These are phyloP conservation scores for Sarcophilus harrisii DNA, from an alignment of 2,797 vertebrate species.

Conservation along the genomic window DNA sequence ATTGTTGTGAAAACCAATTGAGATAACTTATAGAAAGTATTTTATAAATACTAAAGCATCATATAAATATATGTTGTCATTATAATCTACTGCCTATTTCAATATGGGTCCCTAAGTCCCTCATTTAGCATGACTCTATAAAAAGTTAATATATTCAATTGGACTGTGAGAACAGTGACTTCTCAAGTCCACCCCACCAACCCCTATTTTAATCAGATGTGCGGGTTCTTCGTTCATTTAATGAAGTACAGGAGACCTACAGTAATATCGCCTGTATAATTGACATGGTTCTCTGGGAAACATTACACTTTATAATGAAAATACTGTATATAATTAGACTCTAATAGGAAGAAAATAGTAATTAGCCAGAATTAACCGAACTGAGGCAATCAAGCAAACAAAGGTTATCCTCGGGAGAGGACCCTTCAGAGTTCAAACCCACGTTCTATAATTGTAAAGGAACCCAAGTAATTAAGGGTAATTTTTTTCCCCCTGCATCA, in stretches of 20 bases:
- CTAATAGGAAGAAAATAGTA: constrained; percentile 90
- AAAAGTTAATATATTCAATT: background rate
- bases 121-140: background rate
- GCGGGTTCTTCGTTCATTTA: constrained; percentile 78
- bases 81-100: background rate
- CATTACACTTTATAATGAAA: constrained; percentile 89
- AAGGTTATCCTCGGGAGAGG: constrained; percentile 88
- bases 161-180: background rate
- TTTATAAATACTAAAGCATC: background rate
- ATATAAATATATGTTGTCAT: background rate
- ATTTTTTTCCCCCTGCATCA: constrained; percentile 78
- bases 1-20: background rate
- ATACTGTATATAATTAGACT: constrained; percentile 90
- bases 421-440: constrained; percentile 85
- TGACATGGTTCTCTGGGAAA: constrained; percentile 88
- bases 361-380: constrained; percentile 89
- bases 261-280: constrained; percentile 86
- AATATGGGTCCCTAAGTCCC: background rate
- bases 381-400: constrained; percentile 89
- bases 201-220: constrained; percentile 81
- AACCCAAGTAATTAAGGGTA: constrained; percentile 85
- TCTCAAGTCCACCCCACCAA: constrained; percentile 63
- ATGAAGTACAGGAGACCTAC: constrained; percentile 87
- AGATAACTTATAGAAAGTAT: background rate
- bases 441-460: constrained; percentile 83